These are phyloP conservation scores for Metellina segmentata DNA, from an alignment of 2,888 invertebrate genomes.

Conservation along the genomic window DNA sequence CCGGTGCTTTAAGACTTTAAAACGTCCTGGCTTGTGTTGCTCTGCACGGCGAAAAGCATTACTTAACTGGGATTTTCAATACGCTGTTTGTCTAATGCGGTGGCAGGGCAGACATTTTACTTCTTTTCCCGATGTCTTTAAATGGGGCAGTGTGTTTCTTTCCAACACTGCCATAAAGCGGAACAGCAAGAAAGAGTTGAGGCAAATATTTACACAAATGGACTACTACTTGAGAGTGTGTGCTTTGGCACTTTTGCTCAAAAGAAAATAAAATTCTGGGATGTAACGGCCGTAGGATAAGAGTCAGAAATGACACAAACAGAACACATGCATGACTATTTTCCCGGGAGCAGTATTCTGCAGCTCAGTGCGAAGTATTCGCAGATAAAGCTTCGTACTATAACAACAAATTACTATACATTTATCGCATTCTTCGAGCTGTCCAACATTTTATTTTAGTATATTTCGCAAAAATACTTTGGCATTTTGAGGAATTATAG, in stretches of 20 bases:
- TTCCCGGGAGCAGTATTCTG: not conserved
- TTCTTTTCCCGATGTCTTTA: slow-evolving; percentile 9
- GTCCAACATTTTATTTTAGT: too few species aligned
- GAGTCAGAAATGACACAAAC: not conserved
- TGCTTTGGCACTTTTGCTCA: not conserved
- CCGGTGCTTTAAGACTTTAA: slow-evolving; percentile 54
- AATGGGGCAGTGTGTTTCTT: slow-evolving; percentile 27
- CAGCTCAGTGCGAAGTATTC: too few species aligned
- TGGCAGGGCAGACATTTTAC: not conserved
- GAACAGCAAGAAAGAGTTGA: slow-evolving; percentile 1
- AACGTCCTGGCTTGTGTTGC: slow-evolving; percentile 44
- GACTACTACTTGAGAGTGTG: not conserved
- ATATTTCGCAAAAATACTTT: not conserved
- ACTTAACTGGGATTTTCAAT: slow-evolving; percentile 58
- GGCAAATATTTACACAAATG: slow-evolving; percentile 29
- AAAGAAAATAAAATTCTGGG: not conserved
- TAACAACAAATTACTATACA: too few species aligned
- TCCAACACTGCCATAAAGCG: not conserved
- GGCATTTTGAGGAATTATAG: not conserved
- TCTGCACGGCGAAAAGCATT: slow-evolving; percentile 48
- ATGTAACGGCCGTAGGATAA: not conserved
- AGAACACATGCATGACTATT: not conserved
- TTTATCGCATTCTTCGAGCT: too few species aligned
- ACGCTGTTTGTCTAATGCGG: slow-evolving; percentile 45
- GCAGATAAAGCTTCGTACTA: too few species aligned